phyloP scores from a whole-genome alignment of 2,888 invertebrate genomes.

The Parapristionchus giblindavisi region DNA sequence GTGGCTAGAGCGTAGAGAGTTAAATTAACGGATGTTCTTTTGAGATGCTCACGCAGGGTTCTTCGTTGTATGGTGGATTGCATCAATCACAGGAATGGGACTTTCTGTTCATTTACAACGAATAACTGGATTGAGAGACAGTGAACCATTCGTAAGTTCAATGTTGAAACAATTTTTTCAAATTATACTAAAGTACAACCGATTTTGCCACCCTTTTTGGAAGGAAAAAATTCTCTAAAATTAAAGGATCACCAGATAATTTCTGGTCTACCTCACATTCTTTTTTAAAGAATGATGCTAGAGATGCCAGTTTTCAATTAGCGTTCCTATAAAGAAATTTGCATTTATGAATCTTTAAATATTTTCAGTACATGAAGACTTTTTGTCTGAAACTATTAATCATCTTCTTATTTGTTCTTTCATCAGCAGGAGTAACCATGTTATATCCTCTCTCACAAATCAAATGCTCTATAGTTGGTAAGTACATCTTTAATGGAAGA shows the following conservation, averaged over 20 bases:
- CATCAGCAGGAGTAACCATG: background rate
- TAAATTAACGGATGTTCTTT: background rate
- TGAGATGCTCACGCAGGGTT: slow-evolving; percentile 4
- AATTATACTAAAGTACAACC: too few species aligned
- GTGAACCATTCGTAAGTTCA: background rate
- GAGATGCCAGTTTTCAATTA: too few species aligned
- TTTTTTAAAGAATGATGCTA: too few species aligned
- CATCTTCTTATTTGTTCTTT: background rate
- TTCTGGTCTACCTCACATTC: too few species aligned
- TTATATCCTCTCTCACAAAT: slow-evolving; percentile 16
- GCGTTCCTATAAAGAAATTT: too few species aligned
- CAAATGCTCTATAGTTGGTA: background rate
- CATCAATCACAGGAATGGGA: slow-evolving; percentile 3
- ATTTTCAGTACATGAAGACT: too few species aligned
- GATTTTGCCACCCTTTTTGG: too few species aligned
- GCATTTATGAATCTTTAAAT: too few species aligned
- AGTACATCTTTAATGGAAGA: background rate
- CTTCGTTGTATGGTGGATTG: slow-evolving; percentile 20
- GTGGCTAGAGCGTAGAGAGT: background rate
- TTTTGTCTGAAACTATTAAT: background rate
- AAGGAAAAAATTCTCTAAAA: too few species aligned
- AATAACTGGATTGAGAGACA: background rate
- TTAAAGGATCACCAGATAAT: too few species aligned
- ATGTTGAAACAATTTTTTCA: too few species aligned
- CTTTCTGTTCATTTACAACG: background rate